Conservation (phyloP, 2,888 invertebrate genomes). For the Aleiodes alternator region DNA sequence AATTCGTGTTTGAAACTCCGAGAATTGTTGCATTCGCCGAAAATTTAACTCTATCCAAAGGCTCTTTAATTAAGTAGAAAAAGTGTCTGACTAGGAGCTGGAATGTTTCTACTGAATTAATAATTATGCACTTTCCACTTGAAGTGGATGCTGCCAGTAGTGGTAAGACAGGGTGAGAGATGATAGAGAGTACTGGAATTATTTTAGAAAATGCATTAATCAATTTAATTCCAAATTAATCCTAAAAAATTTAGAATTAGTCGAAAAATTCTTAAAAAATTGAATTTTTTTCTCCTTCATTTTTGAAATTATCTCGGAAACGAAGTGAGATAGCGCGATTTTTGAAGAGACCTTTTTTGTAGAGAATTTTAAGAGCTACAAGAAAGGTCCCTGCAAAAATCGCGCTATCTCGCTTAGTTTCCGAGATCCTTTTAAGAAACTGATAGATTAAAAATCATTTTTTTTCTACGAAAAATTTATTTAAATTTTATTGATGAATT, state of each 20-base stretch:
- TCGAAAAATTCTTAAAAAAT: neutral
- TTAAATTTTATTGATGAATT: too few species aligned
- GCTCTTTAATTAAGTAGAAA: slow-evolving; percentile 58
- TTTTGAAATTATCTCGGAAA: too few species aligned
- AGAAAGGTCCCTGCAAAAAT: too few species aligned
- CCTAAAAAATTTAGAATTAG: neutral
- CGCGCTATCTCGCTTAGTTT: too few species aligned
- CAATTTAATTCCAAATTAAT: neutral
- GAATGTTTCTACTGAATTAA: slow-evolving; percentile 48
- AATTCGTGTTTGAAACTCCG: slow-evolving; percentile 52
- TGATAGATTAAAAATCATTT: too few species aligned
- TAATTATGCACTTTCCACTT: slow-evolving; percentile 60
- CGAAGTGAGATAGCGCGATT: too few species aligned
- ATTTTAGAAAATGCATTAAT: slow-evolving; percentile 29
- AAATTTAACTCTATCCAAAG: slow-evolving; percentile 62
- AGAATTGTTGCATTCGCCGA: slow-evolving; percentile 58
- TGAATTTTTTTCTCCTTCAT: too few species aligned
- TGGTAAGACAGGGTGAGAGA: slow-evolving; percentile 57
- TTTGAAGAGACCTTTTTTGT: too few species aligned
- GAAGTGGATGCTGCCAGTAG: slow-evolving; percentile 56
- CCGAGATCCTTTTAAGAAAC: too few species aligned
- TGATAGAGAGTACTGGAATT: slow-evolving; percentile 54
- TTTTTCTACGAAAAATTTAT: too few species aligned
- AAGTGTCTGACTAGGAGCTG: slow-evolving; percentile 52
- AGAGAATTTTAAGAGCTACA: too few species aligned